These are phyloP conservation scores for Hyperopisus bebe DNA, from an alignment of 2,113 vertebrate species.

Conservation along the genomic window DNA sequence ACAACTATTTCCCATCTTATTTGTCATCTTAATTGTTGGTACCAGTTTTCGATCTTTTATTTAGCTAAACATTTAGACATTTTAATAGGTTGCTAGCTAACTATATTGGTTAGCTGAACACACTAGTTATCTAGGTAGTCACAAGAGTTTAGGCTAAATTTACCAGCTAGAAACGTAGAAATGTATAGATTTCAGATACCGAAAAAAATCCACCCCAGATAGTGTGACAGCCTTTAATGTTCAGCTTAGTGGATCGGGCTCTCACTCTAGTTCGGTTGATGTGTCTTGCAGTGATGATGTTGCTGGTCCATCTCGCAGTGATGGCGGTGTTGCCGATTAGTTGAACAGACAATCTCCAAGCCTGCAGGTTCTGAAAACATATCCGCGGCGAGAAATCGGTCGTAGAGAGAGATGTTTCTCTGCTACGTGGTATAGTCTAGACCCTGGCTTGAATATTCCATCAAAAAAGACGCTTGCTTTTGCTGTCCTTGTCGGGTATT, in stretches of 20 bases:
- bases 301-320: no score
- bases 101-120: background rate
- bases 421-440: background rate
- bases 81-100: background rate
- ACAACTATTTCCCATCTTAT: background rate
- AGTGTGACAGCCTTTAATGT: background rate
- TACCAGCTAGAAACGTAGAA: background rate
- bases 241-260: background rate
- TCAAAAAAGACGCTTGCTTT: no score
- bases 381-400: no score
- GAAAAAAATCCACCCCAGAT: background rate
- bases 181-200: background rate
- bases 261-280: no score
- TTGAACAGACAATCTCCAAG: background rate
- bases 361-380: no score
- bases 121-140: background rate
- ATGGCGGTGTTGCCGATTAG: no score
- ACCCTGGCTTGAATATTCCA: background rate
- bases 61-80: background rate
- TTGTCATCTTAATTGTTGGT: background rate
- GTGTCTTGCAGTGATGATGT: no score
- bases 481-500: no score
- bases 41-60: background rate
- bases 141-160: background rate
- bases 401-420: no score